Evolutionary conservation across 2,113 vertebrate genomes (phyloP).

Genomic region (Cyanistes caeruleus): DNA sequence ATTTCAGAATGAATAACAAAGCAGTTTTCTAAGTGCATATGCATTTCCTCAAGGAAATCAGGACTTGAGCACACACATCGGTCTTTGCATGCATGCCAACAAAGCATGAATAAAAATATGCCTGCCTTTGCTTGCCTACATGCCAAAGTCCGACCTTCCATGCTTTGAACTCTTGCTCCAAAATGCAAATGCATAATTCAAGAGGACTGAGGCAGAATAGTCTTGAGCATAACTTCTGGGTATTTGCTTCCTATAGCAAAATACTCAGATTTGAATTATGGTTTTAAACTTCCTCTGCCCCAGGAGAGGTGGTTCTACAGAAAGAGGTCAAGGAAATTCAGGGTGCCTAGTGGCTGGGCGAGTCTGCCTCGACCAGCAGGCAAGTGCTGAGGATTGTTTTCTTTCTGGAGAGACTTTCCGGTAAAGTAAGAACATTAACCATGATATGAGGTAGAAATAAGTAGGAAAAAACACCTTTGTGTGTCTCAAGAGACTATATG

Average conservation of each 20-base stretch:
- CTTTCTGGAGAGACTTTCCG: background rate
- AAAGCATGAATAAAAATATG: conserved; percentile 9
- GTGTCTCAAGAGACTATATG: background rate
- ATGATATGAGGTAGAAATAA: background rate
- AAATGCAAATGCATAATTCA: conserved; percentile 42
- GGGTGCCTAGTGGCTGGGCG: background rate
- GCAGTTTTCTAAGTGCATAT: background rate
- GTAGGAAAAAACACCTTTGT: background rate
- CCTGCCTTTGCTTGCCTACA: background rate
- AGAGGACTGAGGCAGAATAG: background rate
- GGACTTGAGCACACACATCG: background rate
- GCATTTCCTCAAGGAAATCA: conserved; percentile 55
- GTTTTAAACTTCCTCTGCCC: background rate
- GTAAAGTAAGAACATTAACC: background rate
- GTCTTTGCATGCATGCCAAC: background rate
- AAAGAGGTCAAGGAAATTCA: background rate
- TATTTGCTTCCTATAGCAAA: background rate
- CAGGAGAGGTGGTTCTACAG: background rate
- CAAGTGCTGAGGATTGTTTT: background rate
- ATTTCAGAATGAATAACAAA: conserved; percentile 34
- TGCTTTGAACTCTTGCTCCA: conserved; percentile 36
- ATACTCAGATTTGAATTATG: background rate
- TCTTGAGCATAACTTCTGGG: background rate
- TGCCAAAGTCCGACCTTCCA: conserved; percentile 3
- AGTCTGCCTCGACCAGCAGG: background rate